Percentiles rank a stretch among this genome's conserved stretches.
phyloP scores from a whole-genome alignment of 2,888 invertebrate genomes.

The Mechanitis mazaeus region DNA sequence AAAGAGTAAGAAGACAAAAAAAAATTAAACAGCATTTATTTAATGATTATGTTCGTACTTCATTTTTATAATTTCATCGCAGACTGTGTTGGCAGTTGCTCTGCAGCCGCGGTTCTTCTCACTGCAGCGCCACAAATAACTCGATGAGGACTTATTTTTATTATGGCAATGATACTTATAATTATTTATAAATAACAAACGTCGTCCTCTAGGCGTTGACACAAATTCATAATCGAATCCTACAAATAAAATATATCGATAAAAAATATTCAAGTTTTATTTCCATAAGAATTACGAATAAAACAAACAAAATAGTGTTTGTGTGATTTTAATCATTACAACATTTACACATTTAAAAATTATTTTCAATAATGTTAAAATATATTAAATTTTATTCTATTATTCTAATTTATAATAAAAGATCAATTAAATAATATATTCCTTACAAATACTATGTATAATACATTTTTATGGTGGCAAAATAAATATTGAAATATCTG shows the following conservation, averaged over 20 bases:
- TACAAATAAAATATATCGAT: constrained; percentile 1
- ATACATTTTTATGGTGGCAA: too few species aligned
- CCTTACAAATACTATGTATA: too few species aligned
- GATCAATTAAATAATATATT: too few species aligned
- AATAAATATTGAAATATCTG: too few species aligned
- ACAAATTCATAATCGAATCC: constrained; percentile 6
- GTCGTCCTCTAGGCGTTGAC: constrained; percentile 10
- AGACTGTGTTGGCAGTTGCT: constrained; percentile 39
- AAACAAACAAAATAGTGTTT: too few species aligned
- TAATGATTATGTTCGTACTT: constrained; percentile 38
- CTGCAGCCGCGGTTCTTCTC: constrained; percentile 36
- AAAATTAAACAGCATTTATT: not conserved
- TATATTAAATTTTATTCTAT: too few species aligned
- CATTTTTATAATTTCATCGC: constrained; percentile 35
- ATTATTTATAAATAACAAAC: constrained; percentile 8
- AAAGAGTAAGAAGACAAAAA: not conserved
- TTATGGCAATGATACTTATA: constrained; percentile 11
- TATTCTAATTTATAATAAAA: too few species aligned
- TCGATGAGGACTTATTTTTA: not conserved
- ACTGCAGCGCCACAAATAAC: constrained; percentile 13
- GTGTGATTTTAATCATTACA: too few species aligned
- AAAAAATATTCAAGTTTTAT: not conserved
- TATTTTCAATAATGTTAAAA: too few species aligned
- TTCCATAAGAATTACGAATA: too few species aligned
- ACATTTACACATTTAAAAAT: too few species aligned